Percentiles rank a stretch among this genome's conserved stretches.
These are phyloP conservation scores for Amiota communis DNA, from an alignment of 2,888 invertebrate species.

Conservation along the genomic window DNA sequence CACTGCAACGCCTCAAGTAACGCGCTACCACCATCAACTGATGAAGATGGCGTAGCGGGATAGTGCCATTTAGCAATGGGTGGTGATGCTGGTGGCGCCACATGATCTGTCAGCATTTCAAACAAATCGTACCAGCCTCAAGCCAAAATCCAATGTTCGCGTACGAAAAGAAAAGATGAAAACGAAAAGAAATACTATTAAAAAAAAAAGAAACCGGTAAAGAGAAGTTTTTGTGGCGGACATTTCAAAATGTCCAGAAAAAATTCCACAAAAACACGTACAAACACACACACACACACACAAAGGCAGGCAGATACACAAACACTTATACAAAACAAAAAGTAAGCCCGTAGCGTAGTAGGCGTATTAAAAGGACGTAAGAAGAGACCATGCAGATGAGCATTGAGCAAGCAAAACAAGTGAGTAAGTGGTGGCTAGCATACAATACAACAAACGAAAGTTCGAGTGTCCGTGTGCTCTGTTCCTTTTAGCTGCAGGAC, in stretches of 20 bases:
- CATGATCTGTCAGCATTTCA: conserved; percentile 27
- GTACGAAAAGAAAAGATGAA: background rate
- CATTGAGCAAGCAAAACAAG: too few relatives aligned
- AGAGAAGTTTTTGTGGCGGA: conserved; percentile 17
- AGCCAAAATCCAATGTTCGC: conserved; percentile 6
- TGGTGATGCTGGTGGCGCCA: conserved; percentile 1
- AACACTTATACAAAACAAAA: background rate
- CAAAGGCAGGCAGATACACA: background rate
- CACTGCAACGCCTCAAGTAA: conserved; percentile 14
- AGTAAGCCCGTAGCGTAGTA: background rate
- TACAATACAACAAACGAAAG: background rate
- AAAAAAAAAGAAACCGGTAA: conserved; percentile 9
- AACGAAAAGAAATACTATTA: background rate
- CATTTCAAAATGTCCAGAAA: conserved; percentile 29
- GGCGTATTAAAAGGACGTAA: background rate
- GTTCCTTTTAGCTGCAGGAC: conserved; percentile 17
- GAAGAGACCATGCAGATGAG: background rate
- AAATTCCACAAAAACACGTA: background rate
- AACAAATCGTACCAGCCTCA: conserved; percentile 32
- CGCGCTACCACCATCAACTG: background rate
- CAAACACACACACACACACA: background rate
- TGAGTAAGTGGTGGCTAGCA: too few relatives aligned
- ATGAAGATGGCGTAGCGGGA: background rate
- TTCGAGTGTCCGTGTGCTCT: conserved; percentile 4
- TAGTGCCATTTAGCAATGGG: conserved; percentile 17